These are phyloP conservation scores for Orchesellides sinensis DNA, from an alignment of 2,888 invertebrate genomes.

Conservation along the genomic window DNA sequence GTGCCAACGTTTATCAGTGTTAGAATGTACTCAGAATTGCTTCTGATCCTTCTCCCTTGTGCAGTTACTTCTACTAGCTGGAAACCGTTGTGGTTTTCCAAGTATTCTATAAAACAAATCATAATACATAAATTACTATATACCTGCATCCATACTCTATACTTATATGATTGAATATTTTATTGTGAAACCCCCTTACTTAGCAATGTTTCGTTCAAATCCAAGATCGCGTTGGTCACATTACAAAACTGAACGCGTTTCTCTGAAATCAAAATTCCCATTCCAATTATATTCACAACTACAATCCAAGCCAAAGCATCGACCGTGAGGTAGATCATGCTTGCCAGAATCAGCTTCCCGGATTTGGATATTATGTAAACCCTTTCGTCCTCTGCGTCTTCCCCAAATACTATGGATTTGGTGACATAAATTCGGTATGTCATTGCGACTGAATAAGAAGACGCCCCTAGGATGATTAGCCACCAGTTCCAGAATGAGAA, in stretches of 20 bases:
- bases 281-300: not conserved
- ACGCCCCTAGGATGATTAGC: not conserved
- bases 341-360: not conserved
- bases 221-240: not conserved
- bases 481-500: conserved; percentile 4
- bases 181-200: not conserved
- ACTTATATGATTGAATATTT: not conserved
- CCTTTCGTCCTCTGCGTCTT: not conserved
- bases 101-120: not conserved
- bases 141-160: too few species aligned
- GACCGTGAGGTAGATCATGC: conserved; percentile 2
- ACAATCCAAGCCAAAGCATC: not conserved
- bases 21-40: too few species aligned
- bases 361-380: not conserved
- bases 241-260: not conserved
- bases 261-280: not conserved
- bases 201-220: not conserved
- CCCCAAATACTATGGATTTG: not conserved
- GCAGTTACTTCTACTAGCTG: not conserved
- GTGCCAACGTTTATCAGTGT: not conserved
- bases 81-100: conserved; percentile 2
- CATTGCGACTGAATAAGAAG: not conserved
- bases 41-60: not conserved
- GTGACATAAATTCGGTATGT: not conserved
- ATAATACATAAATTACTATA: not conserved